These are phyloP conservation scores for Salminus brasiliensis DNA, from an alignment of 2,113 vertebrate genomes.

Conservation along the genomic window DNA sequence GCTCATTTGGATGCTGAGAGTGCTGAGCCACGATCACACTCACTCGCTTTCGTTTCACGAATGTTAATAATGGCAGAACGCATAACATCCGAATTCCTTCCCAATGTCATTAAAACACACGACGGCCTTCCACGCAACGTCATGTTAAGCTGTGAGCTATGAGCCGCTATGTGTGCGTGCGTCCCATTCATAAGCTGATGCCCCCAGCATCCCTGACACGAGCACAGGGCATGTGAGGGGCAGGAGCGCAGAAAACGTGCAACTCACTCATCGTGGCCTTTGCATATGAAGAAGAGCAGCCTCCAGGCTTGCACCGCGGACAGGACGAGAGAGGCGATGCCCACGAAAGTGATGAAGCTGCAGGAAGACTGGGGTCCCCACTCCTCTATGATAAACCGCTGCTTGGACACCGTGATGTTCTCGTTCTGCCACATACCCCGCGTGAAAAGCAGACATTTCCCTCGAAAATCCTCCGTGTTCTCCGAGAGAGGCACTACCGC, in stretches of 20 bases:
- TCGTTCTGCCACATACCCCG: slow-evolving; percentile 96
- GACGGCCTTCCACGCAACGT: too few species aligned
- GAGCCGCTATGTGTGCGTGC: background rate
- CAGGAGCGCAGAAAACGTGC: background rate
- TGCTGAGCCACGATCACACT: background rate
- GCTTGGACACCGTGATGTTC: slow-evolving; percentile 92
- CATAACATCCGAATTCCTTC: background rate
- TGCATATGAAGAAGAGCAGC: slow-evolving; percentile 92
- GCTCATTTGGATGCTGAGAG: background rate
- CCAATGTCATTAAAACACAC: background rate
- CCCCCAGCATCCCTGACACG: background rate
- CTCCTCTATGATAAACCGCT: slow-evolving; percentile 94
- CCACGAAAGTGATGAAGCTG: slow-evolving; percentile 91
- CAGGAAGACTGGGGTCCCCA: slow-evolving; percentile 94
- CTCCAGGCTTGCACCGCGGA: slow-evolving; percentile 95
- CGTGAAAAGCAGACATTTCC: slow-evolving; percentile 93
- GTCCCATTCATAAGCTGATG: background rate
- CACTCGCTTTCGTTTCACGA: background rate
- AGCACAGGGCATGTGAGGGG: background rate
- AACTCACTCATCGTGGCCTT: slow-evolving; percentile 96
- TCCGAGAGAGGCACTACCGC: slow-evolving; percentile 92
- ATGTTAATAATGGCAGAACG: background rate
- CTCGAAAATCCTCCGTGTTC: slow-evolving; percentile 90
- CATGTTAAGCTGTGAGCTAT: background rate
- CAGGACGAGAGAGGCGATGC: slow-evolving; percentile 89